phyloP scores from a whole-genome alignment of 2,888 invertebrate genomes.

The Cryptocephalus primarius region DNA sequence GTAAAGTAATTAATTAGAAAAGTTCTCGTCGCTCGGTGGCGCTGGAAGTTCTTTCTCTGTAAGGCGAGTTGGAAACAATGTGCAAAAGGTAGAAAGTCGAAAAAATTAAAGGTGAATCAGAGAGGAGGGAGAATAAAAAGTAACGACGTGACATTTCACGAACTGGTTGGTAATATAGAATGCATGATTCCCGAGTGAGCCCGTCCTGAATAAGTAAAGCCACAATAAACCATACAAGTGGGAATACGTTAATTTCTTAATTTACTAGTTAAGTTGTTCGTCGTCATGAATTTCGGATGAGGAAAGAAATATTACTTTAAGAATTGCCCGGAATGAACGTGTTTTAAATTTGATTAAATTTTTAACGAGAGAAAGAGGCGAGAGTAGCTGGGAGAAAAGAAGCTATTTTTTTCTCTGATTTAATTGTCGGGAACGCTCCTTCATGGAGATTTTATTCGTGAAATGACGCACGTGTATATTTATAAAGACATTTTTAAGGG shows the following conservation, averaged over 20 bases:
- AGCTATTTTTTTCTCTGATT: conserved; percentile 14
- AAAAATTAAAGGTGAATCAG: background rate
- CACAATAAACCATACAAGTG: conserved; percentile 38
- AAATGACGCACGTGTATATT: too few species aligned
- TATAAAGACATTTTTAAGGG: too few species aligned
- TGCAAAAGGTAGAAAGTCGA: background rate
- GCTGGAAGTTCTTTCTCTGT: background rate
- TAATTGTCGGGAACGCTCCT: conserved; percentile 11
- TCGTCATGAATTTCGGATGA: conserved; percentile 34
- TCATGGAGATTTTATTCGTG: background rate
- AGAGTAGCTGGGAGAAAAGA: background rate
- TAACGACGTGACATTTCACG: conserved; percentile 33
- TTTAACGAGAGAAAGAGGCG: conserved; percentile 11
- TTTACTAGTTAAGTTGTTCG: conserved; percentile 37
- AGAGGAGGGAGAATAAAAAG: conserved; percentile 1
- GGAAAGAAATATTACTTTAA: conserved; percentile 34
- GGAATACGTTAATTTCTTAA: conserved; percentile 41
- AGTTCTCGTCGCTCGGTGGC: too few species aligned
- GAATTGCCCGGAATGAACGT: conserved; percentile 32
- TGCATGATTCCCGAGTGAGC: conserved; percentile 33
- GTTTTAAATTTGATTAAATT: conserved; percentile 33
- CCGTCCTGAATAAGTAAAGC: conserved; percentile 34
- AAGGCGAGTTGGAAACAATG: background rate
- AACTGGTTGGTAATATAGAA: conserved; percentile 31
- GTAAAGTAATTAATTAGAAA: too few species aligned